Evolutionary conservation across 2,888 invertebrate species (phyloP), one percentile per base, ranked within the genome.

Genomic region (Antheraea assamensis): DNA sequence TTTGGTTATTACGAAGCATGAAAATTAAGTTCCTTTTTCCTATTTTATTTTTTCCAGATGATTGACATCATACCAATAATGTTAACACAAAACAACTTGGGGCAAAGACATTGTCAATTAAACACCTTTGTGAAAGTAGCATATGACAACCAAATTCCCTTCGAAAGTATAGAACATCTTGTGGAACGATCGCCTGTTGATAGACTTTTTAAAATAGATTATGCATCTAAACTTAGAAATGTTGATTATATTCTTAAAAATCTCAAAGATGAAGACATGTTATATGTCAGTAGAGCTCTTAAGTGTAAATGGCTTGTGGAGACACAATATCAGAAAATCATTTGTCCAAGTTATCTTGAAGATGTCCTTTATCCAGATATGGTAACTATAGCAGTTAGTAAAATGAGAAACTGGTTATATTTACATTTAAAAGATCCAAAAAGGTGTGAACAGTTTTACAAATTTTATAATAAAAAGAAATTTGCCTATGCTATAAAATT

Each of bases 201-300:
- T 74, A 82, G 86, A 73, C 78, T 92, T 17, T 90, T 88, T 71
- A 91, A 91, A 82, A 91, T 92, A 72, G 87, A 91, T 24, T 77
- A 92, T 3, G 91, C 93, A 5, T 85, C 82, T 21, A 84, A 87
- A 76, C 76, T 83, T 27, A 85, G 79, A 73, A 76, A 90, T 75
- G 79, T 88, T 0, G 82, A 89, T 30, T 92, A 84, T 73, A 87
- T 92, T 17, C 35, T 91, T 17, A 74, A 81, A 24, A 89, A 82
- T 72, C 78, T 92, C 42, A 89, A 89, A 82, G 83, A 88, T 35
- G 83, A 87, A 27, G 89, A 92, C 73, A 87, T 92, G 88, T 77
- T 93, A 1, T 91, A 86, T 73, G 91, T 92, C 0, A 89, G 87
- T 76, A 86, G 86, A 82, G 89, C 90, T 0, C 78, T 93, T 2